These are phyloP conservation scores for Drosophila mulleri DNA, from an alignment of 2,888 invertebrate species.

Conservation along the genomic window DNA sequence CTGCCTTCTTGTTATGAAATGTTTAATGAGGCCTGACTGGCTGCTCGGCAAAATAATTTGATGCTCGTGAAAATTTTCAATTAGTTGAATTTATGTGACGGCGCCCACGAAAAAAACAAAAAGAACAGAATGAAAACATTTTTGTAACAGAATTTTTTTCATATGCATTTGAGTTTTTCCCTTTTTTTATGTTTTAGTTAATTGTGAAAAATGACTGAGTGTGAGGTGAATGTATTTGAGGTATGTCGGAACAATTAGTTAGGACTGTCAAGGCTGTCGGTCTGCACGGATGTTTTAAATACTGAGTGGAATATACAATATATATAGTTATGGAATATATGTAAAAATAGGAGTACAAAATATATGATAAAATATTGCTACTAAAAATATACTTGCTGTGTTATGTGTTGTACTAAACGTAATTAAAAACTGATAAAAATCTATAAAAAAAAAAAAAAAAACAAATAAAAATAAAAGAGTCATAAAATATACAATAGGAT, in stretches of 20 bases:
- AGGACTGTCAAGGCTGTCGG: conserved; percentile 31
- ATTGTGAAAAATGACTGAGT: conserved; percentile 59
- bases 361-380: too few relatives aligned
- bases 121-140: conserved; percentile 22
- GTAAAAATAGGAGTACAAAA: background rate
- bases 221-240: conserved; percentile 14
- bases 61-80: conserved; percentile 64
- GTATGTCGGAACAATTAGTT: conserved; percentile 28
- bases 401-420: too few relatives aligned
- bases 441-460: too few relatives aligned
- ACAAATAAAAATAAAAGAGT: too few relatives aligned
- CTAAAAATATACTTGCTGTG: too few relatives aligned
- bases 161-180: too few relatives aligned
- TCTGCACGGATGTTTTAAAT: background rate
- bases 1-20: conserved; percentile 64
- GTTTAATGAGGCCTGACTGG: conserved; percentile 64
- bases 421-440: too few relatives aligned
- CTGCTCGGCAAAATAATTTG: conserved; percentile 34
- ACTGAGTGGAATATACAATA: background rate
- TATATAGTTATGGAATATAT: background rate
- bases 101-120: conserved; percentile 11
- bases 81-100: conserved; percentile 72
- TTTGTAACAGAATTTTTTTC: conserved; percentile 18
- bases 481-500: too few relatives aligned
- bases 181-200: conserved; percentile 37